phyloP scores from a whole-genome alignment of 2,888 invertebrate genomes.

The Hirtodrosophila confusa region DNA sequence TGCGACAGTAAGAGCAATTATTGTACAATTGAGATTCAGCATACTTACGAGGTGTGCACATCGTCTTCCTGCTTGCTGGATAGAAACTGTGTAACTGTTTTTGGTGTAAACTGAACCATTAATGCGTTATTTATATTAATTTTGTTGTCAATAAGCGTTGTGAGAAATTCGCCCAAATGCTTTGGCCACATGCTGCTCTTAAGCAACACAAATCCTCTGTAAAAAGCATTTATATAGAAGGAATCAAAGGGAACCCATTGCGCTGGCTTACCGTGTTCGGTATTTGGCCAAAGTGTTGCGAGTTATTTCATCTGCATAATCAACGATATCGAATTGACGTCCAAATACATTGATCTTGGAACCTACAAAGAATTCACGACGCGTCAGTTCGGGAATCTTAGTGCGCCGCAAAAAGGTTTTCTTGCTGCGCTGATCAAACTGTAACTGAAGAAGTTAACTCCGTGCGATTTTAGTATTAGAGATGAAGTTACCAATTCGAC shows the following conservation, averaged over 20 bases:
- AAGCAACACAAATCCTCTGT: slow-evolving; percentile 90
- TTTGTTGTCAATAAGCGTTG: slow-evolving; percentile 87
- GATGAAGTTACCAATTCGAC: slow-evolving; percentile 89
- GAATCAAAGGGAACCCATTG: background rate
- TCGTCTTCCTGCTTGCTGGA: slow-evolving; percentile 85
- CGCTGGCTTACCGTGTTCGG: slow-evolving; percentile 87
- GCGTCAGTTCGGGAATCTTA: slow-evolving; percentile 87
- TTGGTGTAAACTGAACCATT: slow-evolving; percentile 88
- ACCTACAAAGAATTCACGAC: slow-evolving; percentile 90
- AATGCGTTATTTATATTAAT: slow-evolving; percentile 88
- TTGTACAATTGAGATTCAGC: too few species aligned
- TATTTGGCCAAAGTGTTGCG: slow-evolving; percentile 85
- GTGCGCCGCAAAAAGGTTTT: slow-evolving; percentile 88
- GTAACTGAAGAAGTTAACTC: background rate
- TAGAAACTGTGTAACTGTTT: slow-evolving; percentile 88
- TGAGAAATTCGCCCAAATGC: slow-evolving; percentile 90
- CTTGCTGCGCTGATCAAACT: slow-evolving; percentile 88
- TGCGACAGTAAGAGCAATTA: background rate
- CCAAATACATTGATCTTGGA: slow-evolving; percentile 90
- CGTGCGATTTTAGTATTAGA: background rate
- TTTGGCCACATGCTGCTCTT: slow-evolving; percentile 89
- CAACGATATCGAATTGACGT: slow-evolving; percentile 89
- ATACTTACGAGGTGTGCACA: slow-evolving; percentile 87
- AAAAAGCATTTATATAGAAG: background rate
- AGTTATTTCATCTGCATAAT: slow-evolving; percentile 90